Percentiles rank a stretch among this genome's conserved stretches.
Evolutionary conservation across 2,113 vertebrate species (phyloP).

Genomic region (Epinephelus lanceolatus): DNA sequence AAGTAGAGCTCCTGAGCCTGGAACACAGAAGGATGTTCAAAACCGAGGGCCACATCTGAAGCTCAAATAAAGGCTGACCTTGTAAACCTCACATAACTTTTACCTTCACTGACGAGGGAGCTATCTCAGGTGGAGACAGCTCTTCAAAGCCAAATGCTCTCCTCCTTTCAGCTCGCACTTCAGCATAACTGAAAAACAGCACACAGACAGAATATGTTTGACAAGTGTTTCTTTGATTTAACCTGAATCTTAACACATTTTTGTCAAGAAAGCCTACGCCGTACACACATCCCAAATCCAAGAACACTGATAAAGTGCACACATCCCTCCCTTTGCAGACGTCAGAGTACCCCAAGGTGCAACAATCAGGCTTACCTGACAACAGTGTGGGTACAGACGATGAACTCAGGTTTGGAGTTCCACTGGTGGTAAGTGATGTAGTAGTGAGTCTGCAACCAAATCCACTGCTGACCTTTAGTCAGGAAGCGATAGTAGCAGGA

Average conservation of each 20-base stretch:
- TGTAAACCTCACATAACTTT: not conserved
- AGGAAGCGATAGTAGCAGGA: slow-evolving; percentile 93
- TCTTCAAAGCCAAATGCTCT: slow-evolving; percentile 90
- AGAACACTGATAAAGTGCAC: not conserved
- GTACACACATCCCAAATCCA: not conserved
- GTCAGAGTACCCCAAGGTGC: not conserved
- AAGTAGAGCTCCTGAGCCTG: slow-evolving; percentile 86
- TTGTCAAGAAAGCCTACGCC: no score
- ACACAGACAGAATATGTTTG: not conserved
- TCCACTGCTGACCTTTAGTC: slow-evolving; percentile 92
- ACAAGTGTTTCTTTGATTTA: not conserved
- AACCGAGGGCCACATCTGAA: not conserved
- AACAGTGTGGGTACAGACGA: slow-evolving; percentile 91
- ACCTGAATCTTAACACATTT: not conserved
- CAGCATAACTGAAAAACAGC: slow-evolving; percentile 85
- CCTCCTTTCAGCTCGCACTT: slow-evolving; percentile 91
- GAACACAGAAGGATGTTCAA: slow-evolving; percentile 35
- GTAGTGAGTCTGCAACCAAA: slow-evolving; percentile 91
- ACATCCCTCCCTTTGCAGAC: not conserved
- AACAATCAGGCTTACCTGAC: slow-evolving; percentile 83
- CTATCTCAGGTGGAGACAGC: slow-evolving; percentile 86
- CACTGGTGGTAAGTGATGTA: slow-evolving; percentile 94
- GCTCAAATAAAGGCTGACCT: not conserved
- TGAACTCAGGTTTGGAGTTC: slow-evolving; percentile 94
- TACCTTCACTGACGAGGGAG: slow-evolving; percentile 90